Conservation (phyloP, 1,140 invertebrate species). For the Drosophila funebris region DNA sequence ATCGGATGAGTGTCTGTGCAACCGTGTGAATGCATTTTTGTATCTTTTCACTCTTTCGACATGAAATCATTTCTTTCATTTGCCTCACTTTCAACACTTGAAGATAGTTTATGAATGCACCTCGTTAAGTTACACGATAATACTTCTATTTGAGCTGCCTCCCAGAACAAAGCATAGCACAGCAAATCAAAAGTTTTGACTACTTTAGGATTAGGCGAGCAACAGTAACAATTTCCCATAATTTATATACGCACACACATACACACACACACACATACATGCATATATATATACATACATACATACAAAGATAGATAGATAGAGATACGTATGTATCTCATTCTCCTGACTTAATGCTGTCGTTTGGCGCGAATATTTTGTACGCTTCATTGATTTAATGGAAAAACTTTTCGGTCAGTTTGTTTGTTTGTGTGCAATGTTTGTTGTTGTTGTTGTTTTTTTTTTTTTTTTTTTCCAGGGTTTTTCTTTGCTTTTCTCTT, state of each 20-base stretch:
- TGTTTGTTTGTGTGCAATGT: conserved; percentile 33
- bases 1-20: conserved; percentile 27
- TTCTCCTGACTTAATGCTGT: conserved; percentile 55
- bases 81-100: conserved; percentile 4
- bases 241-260: background rate
- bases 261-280: background rate
- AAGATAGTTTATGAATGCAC: conserved; percentile 19
- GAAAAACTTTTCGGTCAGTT: conserved; percentile 71
- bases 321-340: conserved; percentile 7
- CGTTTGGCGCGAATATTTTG: conserved; percentile 73
- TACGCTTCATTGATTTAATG: conserved; percentile 80
- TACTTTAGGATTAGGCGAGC: conserved; percentile 37
- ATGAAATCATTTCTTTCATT: conserved; percentile 14
- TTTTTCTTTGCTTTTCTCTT: background rate
- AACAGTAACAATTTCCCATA: conserved; percentile 16
- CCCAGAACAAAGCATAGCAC: background rate
- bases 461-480: background rate
- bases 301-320: conserved; percentile 3
- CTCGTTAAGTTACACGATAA: background rate
- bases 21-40: conserved; percentile 30
- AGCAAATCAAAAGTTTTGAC: conserved; percentile 42
- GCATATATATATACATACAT: background rate
- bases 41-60: conserved; percentile 21
- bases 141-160: background rate
- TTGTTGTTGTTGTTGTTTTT: conserved; percentile 12